A percentile compares a stretch with the other conserved stretches of the same genome.
Evolutionary conservation across 35 echinoderm and acorn worm genomes (phyloP).

Genomic region (Stichopus chloronotus): DNA sequence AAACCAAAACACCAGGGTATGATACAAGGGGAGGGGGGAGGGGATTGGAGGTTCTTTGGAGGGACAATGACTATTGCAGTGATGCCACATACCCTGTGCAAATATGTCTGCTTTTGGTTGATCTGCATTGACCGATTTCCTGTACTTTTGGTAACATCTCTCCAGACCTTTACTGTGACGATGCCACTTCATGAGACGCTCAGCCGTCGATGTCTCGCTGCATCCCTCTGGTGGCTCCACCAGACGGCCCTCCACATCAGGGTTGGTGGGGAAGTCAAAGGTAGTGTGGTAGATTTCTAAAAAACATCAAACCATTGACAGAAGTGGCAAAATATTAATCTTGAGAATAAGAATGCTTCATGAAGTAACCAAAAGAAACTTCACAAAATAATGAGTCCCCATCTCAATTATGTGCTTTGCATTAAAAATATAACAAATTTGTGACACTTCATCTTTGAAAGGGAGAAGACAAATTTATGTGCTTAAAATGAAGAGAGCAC

Average conservation of each 20-base stretch:
- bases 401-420: too few species aligned
- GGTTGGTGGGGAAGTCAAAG: conserved; percentile 85
- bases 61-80: background rate
- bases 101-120: conserved; percentile 96
- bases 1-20: too few species aligned
- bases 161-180: conserved; percentile 74
- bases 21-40: too few species aligned
- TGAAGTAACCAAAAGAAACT: too few species aligned
- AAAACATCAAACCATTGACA: too few species aligned
- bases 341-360: too few species aligned
- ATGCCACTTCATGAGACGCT: conserved; percentile 82
- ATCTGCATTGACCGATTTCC: conserved; percentile 92
- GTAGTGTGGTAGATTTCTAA: conserved; percentile 96
- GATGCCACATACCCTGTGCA: conserved; percentile 75
- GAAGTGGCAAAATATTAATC: too few species aligned
- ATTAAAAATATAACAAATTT: too few species aligned
- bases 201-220: conserved; percentile 78
- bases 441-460: too few species aligned
- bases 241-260: conserved; percentile 77
- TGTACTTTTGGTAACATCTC: conserved; percentile 60
- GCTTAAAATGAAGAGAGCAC: background rate
- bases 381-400: too few species aligned
- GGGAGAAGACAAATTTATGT: background rate
- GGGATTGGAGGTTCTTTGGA: too few species aligned
- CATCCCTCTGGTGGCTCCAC: conserved; percentile 86